Base-by-base conservation (phyloP, 2,888 invertebrate genomes). In the Andrena praecox region DNA sequence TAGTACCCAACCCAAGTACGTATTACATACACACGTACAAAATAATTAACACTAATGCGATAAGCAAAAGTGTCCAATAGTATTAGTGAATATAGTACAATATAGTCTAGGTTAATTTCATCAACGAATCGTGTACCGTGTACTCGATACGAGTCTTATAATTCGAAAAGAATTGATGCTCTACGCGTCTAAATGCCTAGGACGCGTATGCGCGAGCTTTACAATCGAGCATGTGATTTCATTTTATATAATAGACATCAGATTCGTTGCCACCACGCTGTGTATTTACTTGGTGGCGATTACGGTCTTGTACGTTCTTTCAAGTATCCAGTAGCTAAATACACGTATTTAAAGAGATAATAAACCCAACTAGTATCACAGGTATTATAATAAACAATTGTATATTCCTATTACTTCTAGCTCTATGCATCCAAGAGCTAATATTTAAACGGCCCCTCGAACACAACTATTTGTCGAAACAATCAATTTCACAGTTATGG, bases 31-130 rank as follows among this genome's bases (percentile, higher is more conserved):
- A 12, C 12, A 42, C 42, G 10, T 79, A 50, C 2, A 35, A 64
- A 12, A 69, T 50, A 78, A 62, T 64, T 64, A n/a, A 24, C 56
- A 20, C 16, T 66, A 24, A 66, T 54, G 31, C 2, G 42, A 66
- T 4, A 27, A 24, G 4, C 2, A n/a, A 20, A 7, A 66, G 2
- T 48, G 10, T 27, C 10, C 16, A 64, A 33, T 29, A 42, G 42
- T 12, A 42, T 12, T 42, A 42, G 42, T 16, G 16, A 1, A 42
- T 16, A 42, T 1, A 42, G 59, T 20, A 12, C 35, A 12, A 29
- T 52, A 29, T 10, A 35, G 5, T 63, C 54, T 33, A 75, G 82
- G 82, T 80, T 82, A 80, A 81, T 80, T 76, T 69, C 6, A 12
- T 10, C 1, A 27, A 20, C 27, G 10, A 69, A 27, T 50, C 16